A percentile compares a stretch with the other conserved stretches of the same genome.
phyloP scores from a whole-genome alignment of 2,888 invertebrate genomes.

The Yponomeuta malinellus region DNA sequence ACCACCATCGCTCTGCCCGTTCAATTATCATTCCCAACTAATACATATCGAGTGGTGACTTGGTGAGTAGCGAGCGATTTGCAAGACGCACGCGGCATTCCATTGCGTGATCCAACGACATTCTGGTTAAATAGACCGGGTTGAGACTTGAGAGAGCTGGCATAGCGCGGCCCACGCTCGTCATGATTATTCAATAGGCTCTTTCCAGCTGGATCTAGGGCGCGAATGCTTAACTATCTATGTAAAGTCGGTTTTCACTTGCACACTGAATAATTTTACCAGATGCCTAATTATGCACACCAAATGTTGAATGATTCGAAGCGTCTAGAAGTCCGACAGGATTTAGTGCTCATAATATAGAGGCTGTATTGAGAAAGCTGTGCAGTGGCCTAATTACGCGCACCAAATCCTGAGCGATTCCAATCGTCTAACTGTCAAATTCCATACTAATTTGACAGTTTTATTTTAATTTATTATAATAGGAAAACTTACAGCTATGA shows the following conservation, averaged over 20 bases:
- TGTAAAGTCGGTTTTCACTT: neutral
- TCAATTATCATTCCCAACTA: slow-evolving; percentile 1
- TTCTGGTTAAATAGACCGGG: slow-evolving; percentile 2
- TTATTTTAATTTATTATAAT: no score
- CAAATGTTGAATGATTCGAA: no score
- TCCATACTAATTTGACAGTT: no score
- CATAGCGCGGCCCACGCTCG: slow-evolving; percentile 31
- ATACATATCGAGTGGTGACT: neutral
- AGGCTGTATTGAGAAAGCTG: no score
- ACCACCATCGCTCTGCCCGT: neutral
- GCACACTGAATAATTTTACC: neutral
- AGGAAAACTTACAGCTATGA: no score
- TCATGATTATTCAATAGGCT: slow-evolving; percentile 69
- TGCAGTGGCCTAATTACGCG: no score
- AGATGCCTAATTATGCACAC: no score
- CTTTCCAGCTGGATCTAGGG: slow-evolving; percentile 47
- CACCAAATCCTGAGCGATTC: no score
- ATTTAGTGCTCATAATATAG: no score
- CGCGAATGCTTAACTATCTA: slow-evolving; percentile 23
- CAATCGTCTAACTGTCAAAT: no score
- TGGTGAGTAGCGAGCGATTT: neutral
- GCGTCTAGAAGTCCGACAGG: no score
- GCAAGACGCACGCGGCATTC: neutral
- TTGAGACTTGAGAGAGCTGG: neutral
- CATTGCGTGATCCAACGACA: neutral